A percentile compares a stretch with the other conserved stretches of the same genome.
Evolutionary conservation across 2,113 vertebrate genomes (phyloP).

Genomic region (Pluvialis apricaria): DNA sequence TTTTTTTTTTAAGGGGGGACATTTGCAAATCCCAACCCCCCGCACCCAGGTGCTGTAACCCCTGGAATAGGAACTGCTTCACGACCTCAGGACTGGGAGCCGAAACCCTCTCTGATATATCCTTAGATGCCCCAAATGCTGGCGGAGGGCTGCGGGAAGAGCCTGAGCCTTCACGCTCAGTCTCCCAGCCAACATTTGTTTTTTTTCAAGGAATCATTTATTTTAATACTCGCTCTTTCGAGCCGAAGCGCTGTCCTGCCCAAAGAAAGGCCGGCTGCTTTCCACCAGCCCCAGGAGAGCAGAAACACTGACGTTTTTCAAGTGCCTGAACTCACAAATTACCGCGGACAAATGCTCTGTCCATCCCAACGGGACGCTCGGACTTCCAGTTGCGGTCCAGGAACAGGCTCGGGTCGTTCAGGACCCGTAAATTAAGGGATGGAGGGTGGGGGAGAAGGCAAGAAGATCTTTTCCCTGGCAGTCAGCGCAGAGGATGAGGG

Average conservation of each 20-base stretch:
- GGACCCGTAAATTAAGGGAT: not conserved
- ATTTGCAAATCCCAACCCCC: not conserved
- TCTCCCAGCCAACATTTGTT: not conserved
- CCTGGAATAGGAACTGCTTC: fast-evolving
- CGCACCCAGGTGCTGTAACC: fast-evolving
- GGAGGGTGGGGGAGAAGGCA: no score
- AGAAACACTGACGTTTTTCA: not conserved
- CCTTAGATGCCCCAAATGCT: not conserved
- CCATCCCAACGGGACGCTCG: not conserved
- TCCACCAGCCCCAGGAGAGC: fast-evolving
- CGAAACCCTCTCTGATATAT: not conserved
- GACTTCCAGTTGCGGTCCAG: fast-evolving
- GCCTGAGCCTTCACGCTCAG: not conserved
- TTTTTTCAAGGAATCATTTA: not conserved
- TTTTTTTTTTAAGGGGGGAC: no score
- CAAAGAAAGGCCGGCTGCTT: not conserved
- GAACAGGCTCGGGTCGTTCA: not conserved
- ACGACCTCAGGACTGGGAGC: not conserved
- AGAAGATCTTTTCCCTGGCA: fast-evolving
- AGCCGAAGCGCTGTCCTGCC: not conserved
- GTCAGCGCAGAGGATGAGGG: not conserved
- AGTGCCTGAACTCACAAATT: not conserved
- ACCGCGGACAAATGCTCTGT: fast-evolving
- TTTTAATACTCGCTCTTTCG: not conserved
- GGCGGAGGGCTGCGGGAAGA: not conserved